These are phyloP conservation scores for Drosophila kepulauana DNA, from an alignment of 1,140 invertebrate genomes.

Conservation along the genomic window DNA sequence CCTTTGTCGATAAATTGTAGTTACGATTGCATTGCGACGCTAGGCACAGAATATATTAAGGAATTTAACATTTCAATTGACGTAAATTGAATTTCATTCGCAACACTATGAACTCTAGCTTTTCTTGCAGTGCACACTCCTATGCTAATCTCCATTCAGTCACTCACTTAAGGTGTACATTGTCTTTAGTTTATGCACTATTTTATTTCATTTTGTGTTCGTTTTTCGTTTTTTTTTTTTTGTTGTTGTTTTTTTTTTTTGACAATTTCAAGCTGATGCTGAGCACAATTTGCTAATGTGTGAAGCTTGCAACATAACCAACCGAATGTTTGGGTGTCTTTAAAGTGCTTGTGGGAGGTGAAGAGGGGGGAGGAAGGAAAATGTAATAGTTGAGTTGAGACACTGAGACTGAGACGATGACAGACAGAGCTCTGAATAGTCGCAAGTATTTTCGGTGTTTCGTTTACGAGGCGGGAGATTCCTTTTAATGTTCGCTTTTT, in stretches of 20 bases:
- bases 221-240: slow-evolving; percentile 11
- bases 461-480: slow-evolving; percentile 45
- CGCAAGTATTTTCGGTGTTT: slow-evolving; percentile 27
- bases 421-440: slow-evolving; percentile 3
- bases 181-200: slow-evolving; percentile 27
- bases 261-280: slow-evolving; percentile 60
- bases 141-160: not conserved
- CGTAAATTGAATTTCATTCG: too few species aligned
- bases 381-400: not conserved
- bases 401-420: slow-evolving; percentile 15
- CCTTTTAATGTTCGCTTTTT: slow-evolving; percentile 64
- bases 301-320: slow-evolving; percentile 61
- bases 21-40: too few species aligned
- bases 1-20: too few species aligned
- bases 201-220: slow-evolving; percentile 26
- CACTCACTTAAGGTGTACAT: slow-evolving; percentile 10
- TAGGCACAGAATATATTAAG: too few species aligned
- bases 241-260: slow-evolving; percentile 19
- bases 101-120: not conserved
- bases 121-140: slow-evolving; percentile 34
- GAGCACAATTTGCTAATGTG: slow-evolving; percentile 70
- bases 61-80: too few species aligned
- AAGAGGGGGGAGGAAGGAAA: not conserved
- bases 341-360: slow-evolving; percentile 41
- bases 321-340: slow-evolving; percentile 44